These are phyloP conservation scores for Rhynchotus rufescens DNA, from an alignment of 2,797 vertebrate species.

Conservation along the genomic window DNA sequence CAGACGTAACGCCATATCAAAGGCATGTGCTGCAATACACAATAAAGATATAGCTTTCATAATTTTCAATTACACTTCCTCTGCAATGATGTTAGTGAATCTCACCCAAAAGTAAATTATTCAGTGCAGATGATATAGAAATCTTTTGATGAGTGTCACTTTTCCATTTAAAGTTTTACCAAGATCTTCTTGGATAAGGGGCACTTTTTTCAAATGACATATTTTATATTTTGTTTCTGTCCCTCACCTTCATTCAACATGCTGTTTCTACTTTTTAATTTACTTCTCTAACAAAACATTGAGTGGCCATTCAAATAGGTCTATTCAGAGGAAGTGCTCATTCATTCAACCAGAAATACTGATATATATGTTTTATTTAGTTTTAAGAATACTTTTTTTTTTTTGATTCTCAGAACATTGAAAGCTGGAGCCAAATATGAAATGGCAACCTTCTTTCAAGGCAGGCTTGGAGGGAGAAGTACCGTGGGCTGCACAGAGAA, in stretches of 20 bases:
- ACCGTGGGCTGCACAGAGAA: constrained; percentile 60
- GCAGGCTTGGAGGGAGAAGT: constrained; percentile 70
- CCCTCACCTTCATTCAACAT: constrained; percentile 69
- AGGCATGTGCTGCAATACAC: constrained; percentile 73
- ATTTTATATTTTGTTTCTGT: constrained; percentile 79
- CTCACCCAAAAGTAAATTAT: constrained; percentile 83
- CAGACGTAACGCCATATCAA: constrained; percentile 77
- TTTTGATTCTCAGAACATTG: constrained; percentile 70
- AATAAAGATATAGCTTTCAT: constrained; percentile 81
- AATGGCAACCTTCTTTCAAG: constrained; percentile 67
- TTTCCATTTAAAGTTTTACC: constrained; percentile 79
- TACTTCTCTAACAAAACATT: constrained; percentile 79
- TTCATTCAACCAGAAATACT: constrained; percentile 77
- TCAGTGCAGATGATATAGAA: constrained; percentile 79
- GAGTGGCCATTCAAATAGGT: constrained; percentile 73
- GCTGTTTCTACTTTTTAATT: constrained; percentile 81
- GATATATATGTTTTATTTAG: constrained; percentile 78
- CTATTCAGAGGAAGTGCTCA: constrained; percentile 76
- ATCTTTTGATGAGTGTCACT: constrained; percentile 74
- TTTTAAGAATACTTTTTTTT: constrained; percentile 73
- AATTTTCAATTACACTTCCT: constrained; percentile 84
- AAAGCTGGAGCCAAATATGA: constrained; percentile 75
- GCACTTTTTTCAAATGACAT: constrained; percentile 66
- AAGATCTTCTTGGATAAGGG: constrained; percentile 77
- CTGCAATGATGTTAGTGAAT: constrained; percentile 80